Percentiles rank a stretch among this genome's conserved stretches.
Evolutionary conservation across 2,888 invertebrate genomes (phyloP).

Genomic region (Hipparchia semele): DNA sequence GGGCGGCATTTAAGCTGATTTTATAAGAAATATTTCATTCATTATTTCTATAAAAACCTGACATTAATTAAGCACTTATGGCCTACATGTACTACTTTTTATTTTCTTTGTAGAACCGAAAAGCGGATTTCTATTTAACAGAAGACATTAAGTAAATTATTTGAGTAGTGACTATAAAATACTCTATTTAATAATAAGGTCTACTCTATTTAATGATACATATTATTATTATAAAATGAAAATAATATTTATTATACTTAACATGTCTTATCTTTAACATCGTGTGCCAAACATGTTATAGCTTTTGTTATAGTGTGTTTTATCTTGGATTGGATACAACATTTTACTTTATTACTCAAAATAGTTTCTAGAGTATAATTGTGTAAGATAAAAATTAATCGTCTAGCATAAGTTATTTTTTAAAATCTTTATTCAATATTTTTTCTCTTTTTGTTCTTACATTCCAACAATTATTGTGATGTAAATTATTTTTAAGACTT

Average conservation of each 20-base stretch:
- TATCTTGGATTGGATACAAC: too few species aligned
- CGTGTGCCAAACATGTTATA: constrained; percentile 38
- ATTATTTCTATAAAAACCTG: not conserved
- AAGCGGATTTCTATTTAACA: not conserved
- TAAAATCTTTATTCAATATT: constrained; percentile 20
- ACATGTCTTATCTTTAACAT: constrained; percentile 22
- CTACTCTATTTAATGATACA: too few species aligned
- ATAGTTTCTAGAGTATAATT: too few species aligned
- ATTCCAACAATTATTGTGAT: constrained; percentile 47
- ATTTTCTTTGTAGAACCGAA: not conserved
- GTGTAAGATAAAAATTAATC: not conserved
- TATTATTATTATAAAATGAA: too few species aligned
- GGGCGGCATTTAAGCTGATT: too few species aligned
- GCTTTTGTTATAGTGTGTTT: constrained; percentile 28
- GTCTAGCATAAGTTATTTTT: not conserved
- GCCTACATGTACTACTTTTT: not conserved
- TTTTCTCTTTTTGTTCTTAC: constrained; percentile 37
- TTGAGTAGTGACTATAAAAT: constrained; percentile 30
- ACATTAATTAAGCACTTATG: not conserved
- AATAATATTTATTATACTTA: not conserved
- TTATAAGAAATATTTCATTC: too few species aligned
- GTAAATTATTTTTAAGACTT: constrained; percentile 38
- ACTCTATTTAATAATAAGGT: constrained; percentile 14
- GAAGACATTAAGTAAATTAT: not conserved
- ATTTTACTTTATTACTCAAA: too few species aligned